phyloP scores from a whole-genome alignment of 2,888 invertebrate species.

The Thecophora atra region DNA sequence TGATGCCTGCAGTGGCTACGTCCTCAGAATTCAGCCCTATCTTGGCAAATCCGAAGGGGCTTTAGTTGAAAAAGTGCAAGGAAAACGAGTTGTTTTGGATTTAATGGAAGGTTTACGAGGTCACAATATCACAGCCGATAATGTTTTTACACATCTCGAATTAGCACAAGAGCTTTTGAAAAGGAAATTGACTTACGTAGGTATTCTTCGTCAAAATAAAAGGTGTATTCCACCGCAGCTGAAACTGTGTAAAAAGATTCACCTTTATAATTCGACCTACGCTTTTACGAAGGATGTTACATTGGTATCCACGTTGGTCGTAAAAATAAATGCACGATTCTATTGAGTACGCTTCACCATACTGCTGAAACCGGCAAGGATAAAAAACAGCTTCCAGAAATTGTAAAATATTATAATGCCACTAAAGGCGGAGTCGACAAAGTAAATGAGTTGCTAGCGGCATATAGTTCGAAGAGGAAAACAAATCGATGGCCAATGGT shows the following conservation, averaged over 20 bases:
- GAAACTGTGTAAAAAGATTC: background rate
- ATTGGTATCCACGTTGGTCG: too few species aligned
- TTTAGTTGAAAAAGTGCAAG: constrained; percentile 11
- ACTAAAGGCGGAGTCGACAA: too few species aligned
- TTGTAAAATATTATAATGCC: too few species aligned
- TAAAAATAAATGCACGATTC: too few species aligned
- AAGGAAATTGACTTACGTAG: background rate
- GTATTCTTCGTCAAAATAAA: constrained; percentile 2
- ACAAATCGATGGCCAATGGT: too few species aligned
- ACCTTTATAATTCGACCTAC: too few species aligned
- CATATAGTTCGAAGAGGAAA: too few species aligned
- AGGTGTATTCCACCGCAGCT: constrained; percentile 4
- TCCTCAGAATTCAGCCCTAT: constrained; percentile 6
- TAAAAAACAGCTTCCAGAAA: too few species aligned
- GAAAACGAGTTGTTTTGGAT: constrained; percentile 1
- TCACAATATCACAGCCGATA: background rate
- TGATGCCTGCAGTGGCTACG: constrained; percentile 2
- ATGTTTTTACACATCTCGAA: background rate
- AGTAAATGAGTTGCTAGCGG: too few species aligned
- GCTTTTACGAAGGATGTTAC: too few species aligned
- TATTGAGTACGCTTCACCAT: too few species aligned
- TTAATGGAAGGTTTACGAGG: constrained; percentile 2
- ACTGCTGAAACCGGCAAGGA: too few species aligned
- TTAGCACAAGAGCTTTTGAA: constrained; percentile 6
- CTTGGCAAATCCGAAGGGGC: constrained; percentile 10